Evolutionary conservation across 2,113 vertebrate species (phyloP).

Genomic region (Centropristis striata): DNA sequence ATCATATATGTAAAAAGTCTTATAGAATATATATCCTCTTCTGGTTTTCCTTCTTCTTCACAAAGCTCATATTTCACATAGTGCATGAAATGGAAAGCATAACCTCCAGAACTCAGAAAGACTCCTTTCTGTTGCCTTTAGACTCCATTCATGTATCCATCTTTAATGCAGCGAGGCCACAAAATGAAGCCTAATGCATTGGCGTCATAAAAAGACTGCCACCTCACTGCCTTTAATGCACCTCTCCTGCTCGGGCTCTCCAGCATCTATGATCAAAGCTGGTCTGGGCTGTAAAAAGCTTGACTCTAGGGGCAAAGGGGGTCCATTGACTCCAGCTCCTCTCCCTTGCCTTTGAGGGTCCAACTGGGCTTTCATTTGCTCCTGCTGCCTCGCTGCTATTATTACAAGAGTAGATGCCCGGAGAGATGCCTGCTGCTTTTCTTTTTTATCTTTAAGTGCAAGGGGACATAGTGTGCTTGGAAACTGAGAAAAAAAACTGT

Average conservation of each 20-base stretch:
- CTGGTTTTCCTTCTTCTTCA: too few relatives aligned
- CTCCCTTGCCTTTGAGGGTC: conserved; percentile 34
- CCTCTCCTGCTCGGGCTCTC: conserved; percentile 48
- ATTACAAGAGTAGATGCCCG: conserved; percentile 53
- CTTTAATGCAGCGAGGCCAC: conserved; percentile 20
- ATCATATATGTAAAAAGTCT: too few relatives aligned
- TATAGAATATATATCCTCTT: too few relatives aligned
- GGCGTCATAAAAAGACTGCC: conserved; percentile 47
- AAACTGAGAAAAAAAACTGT: background rate
- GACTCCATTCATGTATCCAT: conserved; percentile 7
- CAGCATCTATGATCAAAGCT: conserved; percentile 75
- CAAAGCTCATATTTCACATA: conserved; percentile 3
- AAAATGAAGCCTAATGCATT: conserved; percentile 53
- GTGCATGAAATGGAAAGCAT: background rate
- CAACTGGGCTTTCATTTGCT: conserved; percentile 63
- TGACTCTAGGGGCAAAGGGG: conserved; percentile 47
- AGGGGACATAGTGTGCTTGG: conserved; percentile 11
- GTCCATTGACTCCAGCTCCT: conserved; percentile 54
- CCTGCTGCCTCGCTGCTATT: conserved; percentile 50
- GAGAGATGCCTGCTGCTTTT: conserved; percentile 34
- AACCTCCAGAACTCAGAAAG: background rate
- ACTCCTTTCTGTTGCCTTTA: background rate
- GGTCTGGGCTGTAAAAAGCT: conserved; percentile 51
- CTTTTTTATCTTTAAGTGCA: conserved; percentile 61
- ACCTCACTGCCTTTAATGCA: conserved; percentile 47